A percentile compares a stretch with the other conserved stretches of the same genome.
Conservation (phyloP, 2,888 invertebrate species). For the Drosophila merina region DNA sequence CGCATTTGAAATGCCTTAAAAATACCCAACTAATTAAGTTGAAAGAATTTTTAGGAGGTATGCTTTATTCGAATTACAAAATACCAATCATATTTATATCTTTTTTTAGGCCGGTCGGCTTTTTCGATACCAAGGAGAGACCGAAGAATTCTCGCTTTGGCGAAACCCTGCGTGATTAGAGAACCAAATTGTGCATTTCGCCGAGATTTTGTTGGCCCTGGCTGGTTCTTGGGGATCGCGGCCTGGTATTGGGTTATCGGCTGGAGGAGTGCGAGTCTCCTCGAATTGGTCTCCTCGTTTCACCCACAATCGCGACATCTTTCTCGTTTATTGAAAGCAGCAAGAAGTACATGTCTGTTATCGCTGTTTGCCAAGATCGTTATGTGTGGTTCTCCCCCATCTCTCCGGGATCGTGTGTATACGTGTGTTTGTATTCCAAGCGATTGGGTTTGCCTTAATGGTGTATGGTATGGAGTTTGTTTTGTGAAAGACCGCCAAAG, state of each 20-base stretch:
- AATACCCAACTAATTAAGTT: background rate
- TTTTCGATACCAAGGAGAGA: conserved; percentile 31
- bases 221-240: conserved; percentile 31
- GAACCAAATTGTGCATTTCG: conserved; percentile 71
- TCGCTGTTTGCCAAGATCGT: conserved; percentile 72
- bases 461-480: conserved; percentile 12
- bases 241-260: conserved; percentile 1
- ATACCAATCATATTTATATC: background rate
- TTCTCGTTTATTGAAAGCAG: conserved; percentile 41
- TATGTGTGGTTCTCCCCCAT: conserved; percentile 56
- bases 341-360: conserved; percentile 61
- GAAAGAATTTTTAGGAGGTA: conserved; percentile 8
- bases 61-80: background rate
- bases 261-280: conserved; percentile 20
- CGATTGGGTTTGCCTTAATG: conserved; percentile 27
- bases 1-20: background rate
- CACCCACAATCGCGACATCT: conserved; percentile 62
- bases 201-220: conserved; percentile 14
- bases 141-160: conserved; percentile 49
- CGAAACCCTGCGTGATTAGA: conserved; percentile 76
- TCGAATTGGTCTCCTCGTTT: conserved; percentile 57
- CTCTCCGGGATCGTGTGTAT: conserved; percentile 3
- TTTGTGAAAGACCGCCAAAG: conserved; percentile 63
- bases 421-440: conserved; percentile 12
- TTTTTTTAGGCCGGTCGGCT: conserved; percentile 21